A percentile compares a stretch with the other conserved stretches of the same genome.
phyloP scores from a whole-genome alignment of 2,888 invertebrate species.

The Dryocosmus kuriphilus region DNA sequence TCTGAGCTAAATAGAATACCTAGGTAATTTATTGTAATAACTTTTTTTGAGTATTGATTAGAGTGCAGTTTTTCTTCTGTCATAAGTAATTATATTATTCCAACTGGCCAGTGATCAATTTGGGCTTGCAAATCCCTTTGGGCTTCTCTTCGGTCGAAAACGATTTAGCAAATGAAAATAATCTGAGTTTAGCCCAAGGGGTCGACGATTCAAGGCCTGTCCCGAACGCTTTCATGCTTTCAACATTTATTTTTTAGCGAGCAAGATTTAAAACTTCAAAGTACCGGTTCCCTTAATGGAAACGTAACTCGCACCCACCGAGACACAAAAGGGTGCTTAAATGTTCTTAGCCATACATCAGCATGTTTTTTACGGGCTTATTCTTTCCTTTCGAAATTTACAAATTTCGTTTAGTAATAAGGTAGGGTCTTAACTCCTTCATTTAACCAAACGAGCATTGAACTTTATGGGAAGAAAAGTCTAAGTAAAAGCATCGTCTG shows the following conservation, averaged over 20 bases:
- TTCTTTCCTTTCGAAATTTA: neutral
- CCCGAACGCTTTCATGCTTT: constrained; percentile 18
- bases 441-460: neutral
- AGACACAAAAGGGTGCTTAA: constrained; percentile 11
- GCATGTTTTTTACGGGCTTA: neutral
- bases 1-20: no score
- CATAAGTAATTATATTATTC: constrained; percentile 3
- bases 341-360: neutral
- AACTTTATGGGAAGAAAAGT: neutral
- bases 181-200: constrained; percentile 30
- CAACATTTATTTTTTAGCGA: constrained; percentile 25
- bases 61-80: neutral
- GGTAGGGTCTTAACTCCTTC: neutral
- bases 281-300: constrained; percentile 40
- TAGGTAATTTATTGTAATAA: no score
- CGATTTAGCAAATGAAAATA: constrained; percentile 35
- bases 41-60: no score
- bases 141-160: constrained; percentile 12
- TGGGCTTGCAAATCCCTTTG: neutral
- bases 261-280: constrained; percentile 25
- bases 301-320: constrained; percentile 18
- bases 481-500: neutral
- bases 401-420: neutral
- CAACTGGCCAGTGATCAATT: constrained; percentile 5
- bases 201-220: neutral